Evolutionary conservation across 2,113 vertebrate genomes (phyloP).

Genomic region (Sceloporus tristichus): DNA sequence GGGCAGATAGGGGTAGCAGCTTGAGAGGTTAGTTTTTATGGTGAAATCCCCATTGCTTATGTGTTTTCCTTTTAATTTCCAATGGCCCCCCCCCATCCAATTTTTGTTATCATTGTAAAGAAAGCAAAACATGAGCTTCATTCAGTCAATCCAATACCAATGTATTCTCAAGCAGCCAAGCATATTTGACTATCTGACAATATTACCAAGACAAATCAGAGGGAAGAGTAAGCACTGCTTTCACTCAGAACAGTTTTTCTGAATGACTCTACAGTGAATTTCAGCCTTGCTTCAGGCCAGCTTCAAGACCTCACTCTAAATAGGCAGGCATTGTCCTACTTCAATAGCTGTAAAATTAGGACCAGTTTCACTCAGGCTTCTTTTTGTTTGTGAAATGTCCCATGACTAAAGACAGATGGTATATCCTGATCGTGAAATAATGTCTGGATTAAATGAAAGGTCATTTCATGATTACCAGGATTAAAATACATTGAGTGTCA

Average conservation of each 20-base stretch:
- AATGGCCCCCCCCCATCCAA: no score
- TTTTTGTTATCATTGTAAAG: neutral
- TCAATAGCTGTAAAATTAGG: neutral
- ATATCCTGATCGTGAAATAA: no score
- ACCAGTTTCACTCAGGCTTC: neutral
- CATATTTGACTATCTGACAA: neutral
- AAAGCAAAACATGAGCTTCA: neutral
- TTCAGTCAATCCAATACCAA: neutral
- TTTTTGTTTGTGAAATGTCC: neutral
- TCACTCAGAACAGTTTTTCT: neutral
- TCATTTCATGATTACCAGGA: neutral
- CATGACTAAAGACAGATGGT: no score
- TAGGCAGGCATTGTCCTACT: no score
- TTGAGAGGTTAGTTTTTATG: no score
- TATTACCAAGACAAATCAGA: neutral
- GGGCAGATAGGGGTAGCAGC: no score
- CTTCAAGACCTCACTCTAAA: neutral
- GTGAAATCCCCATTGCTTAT: no score
- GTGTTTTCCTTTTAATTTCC: no score
- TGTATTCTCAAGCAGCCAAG: neutral
- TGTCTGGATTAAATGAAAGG: neutral
- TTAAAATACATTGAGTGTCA: neutral
- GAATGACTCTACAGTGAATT: no score
- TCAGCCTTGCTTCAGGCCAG: neutral
- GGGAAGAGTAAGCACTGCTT: neutral